These are phyloP conservation scores for Tyria jacobaeae DNA, from an alignment of 2,888 invertebrate species.

Conservation along the genomic window DNA sequence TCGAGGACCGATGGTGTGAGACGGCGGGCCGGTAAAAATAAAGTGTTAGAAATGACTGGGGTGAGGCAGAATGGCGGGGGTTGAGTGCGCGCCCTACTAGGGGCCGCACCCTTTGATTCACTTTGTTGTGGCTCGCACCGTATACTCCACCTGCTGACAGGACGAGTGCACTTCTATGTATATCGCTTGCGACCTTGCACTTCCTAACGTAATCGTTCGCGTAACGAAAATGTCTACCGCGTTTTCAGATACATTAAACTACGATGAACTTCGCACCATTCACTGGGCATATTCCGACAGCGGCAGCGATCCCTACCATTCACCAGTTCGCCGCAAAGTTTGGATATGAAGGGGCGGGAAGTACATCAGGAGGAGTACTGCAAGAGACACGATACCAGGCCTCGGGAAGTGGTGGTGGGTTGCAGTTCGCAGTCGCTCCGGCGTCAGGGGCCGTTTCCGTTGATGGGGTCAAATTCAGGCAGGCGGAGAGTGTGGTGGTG, in stretches of 20 bases:
- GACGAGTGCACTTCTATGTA: constrained; percentile 50
- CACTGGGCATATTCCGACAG: constrained; percentile 92
- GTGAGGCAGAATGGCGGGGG: constrained; percentile 86
- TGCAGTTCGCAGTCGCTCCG: constrained; percentile 76
- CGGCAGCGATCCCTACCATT: constrained; percentile 91
- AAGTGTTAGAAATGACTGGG: constrained; percentile 80
- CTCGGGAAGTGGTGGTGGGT: constrained; percentile 55
- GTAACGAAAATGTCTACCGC: constrained; percentile 51
- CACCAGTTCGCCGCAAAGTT: constrained; percentile 94
- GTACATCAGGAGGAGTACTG: constrained; percentile 64
- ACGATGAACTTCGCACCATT: constrained; percentile 95
- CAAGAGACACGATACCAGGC: constrained; percentile 79
- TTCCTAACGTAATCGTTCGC: constrained; percentile 33
- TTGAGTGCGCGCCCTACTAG: constrained; percentile 78
- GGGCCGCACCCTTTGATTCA: constrained; percentile 76
- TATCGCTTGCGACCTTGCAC: constrained; percentile 42
- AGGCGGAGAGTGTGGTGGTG: constrained; percentile 83
- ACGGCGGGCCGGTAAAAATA: constrained; percentile 84
- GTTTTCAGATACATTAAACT: constrained; percentile 58
- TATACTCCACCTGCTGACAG: constrained; percentile 54
- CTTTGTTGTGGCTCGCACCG: constrained; percentile 58
- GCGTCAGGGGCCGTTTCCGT: constrained; percentile 59
- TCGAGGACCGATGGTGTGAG: constrained; percentile 76
- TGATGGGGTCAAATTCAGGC: constrained; percentile 88
- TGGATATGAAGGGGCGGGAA: constrained; percentile 78